phyloP scores from a whole-genome alignment of 2,888 invertebrate species.

The Calliopum simillimum region DNA sequence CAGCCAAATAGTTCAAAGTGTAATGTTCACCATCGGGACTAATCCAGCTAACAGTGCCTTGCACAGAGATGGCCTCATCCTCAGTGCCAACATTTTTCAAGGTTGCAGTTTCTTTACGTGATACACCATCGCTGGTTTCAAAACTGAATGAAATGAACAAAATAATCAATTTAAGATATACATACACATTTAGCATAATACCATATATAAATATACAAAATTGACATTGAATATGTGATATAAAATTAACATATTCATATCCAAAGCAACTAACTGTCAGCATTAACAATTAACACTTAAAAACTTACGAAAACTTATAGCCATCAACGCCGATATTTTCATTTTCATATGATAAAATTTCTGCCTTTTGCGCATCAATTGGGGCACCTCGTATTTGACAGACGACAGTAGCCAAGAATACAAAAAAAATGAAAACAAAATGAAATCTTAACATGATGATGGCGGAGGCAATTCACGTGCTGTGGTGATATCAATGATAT shows the following conservation, averaged over 20 bases:
- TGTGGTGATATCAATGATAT: neutral
- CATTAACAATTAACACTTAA: too few species aligned
- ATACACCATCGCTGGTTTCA: conserved; percentile 68
- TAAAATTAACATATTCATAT: too few species aligned
- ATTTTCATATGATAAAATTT: conserved; percentile 72
- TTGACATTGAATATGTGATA: too few species aligned
- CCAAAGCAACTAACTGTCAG: too few species aligned
- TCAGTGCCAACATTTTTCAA: conserved; percentile 67
- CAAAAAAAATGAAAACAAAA: conserved; percentile 32
- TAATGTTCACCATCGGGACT: conserved; percentile 69
- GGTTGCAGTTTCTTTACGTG: conserved; percentile 65
- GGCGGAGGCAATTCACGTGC: neutral
- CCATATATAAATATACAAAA: too few species aligned
- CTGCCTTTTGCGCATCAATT: conserved; percentile 68
- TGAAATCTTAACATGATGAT: conserved; percentile 13
- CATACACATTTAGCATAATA: neutral
- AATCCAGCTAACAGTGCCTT: conserved; percentile 67
- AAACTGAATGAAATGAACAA: conserved; percentile 50
- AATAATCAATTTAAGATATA: neutral
- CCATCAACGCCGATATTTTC: conserved; percentile 65
- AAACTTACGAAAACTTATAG: conserved; percentile 58
- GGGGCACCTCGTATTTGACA: conserved; percentile 51
- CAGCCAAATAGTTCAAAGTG: conserved; percentile 69
- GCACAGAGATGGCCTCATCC: conserved; percentile 66
- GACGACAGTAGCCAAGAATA: conserved; percentile 42